A percentile compares a stretch with the other conserved stretches of the same genome.
Conservation (phyloP, 2,113 vertebrate genomes). For the Puffinus mauretanicus region DNA sequence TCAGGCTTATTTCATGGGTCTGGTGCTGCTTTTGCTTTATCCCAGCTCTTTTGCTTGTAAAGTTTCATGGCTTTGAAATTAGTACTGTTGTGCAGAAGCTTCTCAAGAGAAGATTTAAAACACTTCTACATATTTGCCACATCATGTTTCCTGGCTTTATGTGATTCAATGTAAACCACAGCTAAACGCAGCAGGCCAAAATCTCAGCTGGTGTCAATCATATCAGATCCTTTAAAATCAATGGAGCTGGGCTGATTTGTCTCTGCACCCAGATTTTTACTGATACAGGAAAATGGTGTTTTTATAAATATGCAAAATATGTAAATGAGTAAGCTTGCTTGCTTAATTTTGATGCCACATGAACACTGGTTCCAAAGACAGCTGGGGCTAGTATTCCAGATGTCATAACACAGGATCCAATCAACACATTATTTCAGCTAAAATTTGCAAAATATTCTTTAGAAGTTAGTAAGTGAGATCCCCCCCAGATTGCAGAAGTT, state of each 20-base stretch:
- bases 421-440: not conserved
- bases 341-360: slow-evolving; percentile 1
- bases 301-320: slow-evolving; percentile 40
- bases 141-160: not conserved
- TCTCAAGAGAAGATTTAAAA: not conserved
- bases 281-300: not conserved
- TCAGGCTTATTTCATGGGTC: not conserved
- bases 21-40: not conserved
- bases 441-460: not conserved
- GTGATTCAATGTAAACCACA: not conserved
- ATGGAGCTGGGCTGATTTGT: not conserved
- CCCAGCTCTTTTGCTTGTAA: not conserved
- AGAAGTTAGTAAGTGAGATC: not conserved
- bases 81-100: not conserved
- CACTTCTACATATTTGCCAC: not conserved
- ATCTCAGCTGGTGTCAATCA: not conserved
- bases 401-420: not conserved
- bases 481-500: not conserved
- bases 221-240: not conserved
- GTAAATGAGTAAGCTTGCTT: slow-evolving; percentile 2
- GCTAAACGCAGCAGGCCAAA: not conserved
- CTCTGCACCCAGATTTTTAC: not conserved
- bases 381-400: not conserved
- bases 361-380: slow-evolving; percentile 4
- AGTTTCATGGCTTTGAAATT: not conserved